Evolutionary conservation across 2,888 invertebrate species (phyloP), one percentile per base, ranked within the genome.

Genomic region (Hoplodrina ambigua): DNA sequence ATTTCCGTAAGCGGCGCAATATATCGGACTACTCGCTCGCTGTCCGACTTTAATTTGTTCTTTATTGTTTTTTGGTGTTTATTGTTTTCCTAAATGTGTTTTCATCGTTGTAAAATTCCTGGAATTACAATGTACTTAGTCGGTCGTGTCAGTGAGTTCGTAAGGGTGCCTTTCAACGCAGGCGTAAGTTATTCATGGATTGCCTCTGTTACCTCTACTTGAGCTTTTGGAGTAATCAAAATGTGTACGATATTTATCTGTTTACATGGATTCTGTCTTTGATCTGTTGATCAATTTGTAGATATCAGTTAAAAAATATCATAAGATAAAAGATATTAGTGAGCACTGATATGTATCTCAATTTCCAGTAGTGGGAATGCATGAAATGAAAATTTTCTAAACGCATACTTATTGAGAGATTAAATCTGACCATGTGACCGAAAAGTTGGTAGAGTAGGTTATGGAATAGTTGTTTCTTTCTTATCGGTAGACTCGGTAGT

Each of bases 31-130:
- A 91, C 91, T 89, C 87, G 84, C 83, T 89, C 87, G 87, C 92
- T 91, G 93, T 92, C 92, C 92, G 87, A 91, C 89, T 93, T 92
- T 89, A 92, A 94, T 93, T 94, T 91, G 91, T 91, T 93, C 90
- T 91, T 92, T 93, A 93, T 94, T 93, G 93, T 93, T 94, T 85
- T 94, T 91, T 89, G 89, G 94, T 94, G 94, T 94, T 94, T 92
- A 93, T 94, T 92, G 93, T 94, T 93, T 93, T 90, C 88, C 86
- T 89, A 88, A 91, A 90, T 92, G 95, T 94, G 94, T 88, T 90
- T 88, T 88, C 83, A 86, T 88, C 85, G 86, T 85, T 89, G 85
- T 89, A 85, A 88, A 89, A 91, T 88, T 87, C 87, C 86, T 87
- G 86, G 85, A 89, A 89, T 91, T 85, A 88, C 78, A 64, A 87